phyloP scores from a whole-genome alignment of 2,113 vertebrate species.

The Eolophus roseicapilla region DNA sequence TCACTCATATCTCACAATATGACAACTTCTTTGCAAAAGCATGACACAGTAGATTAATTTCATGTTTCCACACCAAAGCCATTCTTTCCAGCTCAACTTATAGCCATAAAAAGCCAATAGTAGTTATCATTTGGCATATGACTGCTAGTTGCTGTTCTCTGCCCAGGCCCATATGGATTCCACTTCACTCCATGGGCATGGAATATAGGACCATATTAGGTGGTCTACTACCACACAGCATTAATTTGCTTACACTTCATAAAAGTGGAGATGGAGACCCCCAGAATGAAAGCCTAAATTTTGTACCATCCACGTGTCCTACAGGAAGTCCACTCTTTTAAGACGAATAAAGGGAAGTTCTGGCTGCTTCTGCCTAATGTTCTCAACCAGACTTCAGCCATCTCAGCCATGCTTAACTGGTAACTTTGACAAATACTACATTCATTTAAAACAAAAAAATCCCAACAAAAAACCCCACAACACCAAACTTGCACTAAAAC shows the following conservation, averaged over 20 bases:
- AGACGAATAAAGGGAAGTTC: not conserved
- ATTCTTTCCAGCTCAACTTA: not conserved
- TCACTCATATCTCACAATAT: not conserved
- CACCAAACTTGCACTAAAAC: not conserved
- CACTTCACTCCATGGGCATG: not conserved
- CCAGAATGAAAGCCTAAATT: not conserved
- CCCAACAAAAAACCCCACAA: not conserved
- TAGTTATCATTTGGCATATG: not conserved
- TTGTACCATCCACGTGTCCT: not conserved
- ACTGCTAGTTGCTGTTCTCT: not conserved
- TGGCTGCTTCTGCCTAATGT: not conserved
- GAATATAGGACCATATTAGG: not conserved
- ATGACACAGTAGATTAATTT: not conserved
- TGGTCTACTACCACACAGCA: not conserved
- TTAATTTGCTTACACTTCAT: not conserved
- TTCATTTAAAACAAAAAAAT: not conserved
- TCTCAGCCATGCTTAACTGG: not conserved
- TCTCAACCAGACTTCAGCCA: not conserved
- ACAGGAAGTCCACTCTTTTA: not conserved
- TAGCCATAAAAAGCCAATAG: not conserved
- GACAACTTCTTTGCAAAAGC: not conserved
- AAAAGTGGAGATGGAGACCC: not conserved
- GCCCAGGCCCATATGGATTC: not conserved
- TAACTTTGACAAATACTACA: not conserved
- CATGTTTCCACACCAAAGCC: not conserved